These are phyloP conservation scores for Argyrosomus japonicus DNA, from an alignment of 2,113 vertebrate species.

Conservation along the genomic window DNA sequence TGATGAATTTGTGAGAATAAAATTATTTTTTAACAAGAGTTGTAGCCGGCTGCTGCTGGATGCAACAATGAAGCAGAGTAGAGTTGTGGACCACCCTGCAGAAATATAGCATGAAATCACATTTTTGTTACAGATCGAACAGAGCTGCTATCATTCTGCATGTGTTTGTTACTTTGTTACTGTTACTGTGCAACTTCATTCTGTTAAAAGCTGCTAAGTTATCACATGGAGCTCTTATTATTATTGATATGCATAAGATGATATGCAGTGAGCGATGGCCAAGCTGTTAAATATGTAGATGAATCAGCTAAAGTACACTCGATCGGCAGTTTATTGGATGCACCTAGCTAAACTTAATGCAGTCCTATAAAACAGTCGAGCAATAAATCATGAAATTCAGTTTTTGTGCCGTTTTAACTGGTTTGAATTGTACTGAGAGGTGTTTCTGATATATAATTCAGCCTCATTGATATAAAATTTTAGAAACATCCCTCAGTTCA, in stretches of 20 bases:
- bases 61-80: slow-evolving; percentile 9
- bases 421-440: background rate
- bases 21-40: slow-evolving; percentile 1
- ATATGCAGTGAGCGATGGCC: slow-evolving; percentile 1
- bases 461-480: background rate
- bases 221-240: background rate
- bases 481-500: background rate
- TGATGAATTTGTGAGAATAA: background rate
- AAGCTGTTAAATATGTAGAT: slow-evolving; percentile 1
- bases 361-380: background rate
- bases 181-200: background rate
- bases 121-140: background rate
- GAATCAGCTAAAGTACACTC: background rate
- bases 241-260: slow-evolving; percentile 8
- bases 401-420: too few relatives aligned
- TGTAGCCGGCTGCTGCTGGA: background rate
- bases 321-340: background rate
- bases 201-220: background rate
- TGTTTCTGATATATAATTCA: background rate
- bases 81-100: background rate
- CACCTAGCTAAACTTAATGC: background rate
- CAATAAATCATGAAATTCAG: background rate
- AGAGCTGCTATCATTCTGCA: background rate
- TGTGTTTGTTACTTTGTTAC: background rate
- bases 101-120: background rate